These are phyloP conservation scores for Oxytorus armatus DNA, from an alignment of 2,888 invertebrate genomes.

Conservation along the genomic window DNA sequence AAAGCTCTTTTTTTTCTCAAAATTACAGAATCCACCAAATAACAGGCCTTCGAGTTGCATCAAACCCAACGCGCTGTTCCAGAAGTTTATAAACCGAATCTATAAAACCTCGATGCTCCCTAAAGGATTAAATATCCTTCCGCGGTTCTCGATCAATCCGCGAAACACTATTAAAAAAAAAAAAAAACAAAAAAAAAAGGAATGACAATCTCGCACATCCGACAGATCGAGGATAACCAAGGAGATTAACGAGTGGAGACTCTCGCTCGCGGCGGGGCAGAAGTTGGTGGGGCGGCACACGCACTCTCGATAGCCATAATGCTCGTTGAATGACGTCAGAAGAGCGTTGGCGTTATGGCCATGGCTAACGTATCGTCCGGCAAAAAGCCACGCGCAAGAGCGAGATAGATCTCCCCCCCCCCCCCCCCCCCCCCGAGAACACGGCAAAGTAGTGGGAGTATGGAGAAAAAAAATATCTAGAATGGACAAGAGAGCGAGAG, in stretches of 20 bases:
- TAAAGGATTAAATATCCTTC: slow-evolving; percentile 16
- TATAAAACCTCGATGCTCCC: neutral
- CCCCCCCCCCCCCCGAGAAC: neutral
- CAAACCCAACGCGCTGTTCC: neutral
- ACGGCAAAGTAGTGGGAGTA: slow-evolving; percentile 31
- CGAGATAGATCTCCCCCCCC: slow-evolving; percentile 1
- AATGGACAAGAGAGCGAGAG: slow-evolving; percentile 7
- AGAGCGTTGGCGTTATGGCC: slow-evolving; percentile 77
- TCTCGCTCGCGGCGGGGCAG: neutral
- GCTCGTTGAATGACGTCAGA: slow-evolving; percentile 74
- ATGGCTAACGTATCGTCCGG: slow-evolving; percentile 72
- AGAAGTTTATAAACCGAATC: neutral
- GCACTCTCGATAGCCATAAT: slow-evolving; percentile 61
- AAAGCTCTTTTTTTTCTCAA: no score
- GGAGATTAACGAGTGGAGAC: slow-evolving; percentile 21
- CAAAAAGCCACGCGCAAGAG: slow-evolving; percentile 26
- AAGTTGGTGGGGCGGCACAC: slow-evolving; percentile 22
- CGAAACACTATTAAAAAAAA: neutral
- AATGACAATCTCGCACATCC: neutral
- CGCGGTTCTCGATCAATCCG: slow-evolving; percentile 12
- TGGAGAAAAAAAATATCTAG: neutral
- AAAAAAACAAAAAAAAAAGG: slow-evolving; percentile 2
- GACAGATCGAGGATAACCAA: slow-evolving; percentile 8
- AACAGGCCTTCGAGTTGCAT: neutral
- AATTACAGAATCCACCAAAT: no score